Evolutionary conservation across 2,113 vertebrate species (phyloP).

Genomic region (Illadopsis cleaveri): DNA sequence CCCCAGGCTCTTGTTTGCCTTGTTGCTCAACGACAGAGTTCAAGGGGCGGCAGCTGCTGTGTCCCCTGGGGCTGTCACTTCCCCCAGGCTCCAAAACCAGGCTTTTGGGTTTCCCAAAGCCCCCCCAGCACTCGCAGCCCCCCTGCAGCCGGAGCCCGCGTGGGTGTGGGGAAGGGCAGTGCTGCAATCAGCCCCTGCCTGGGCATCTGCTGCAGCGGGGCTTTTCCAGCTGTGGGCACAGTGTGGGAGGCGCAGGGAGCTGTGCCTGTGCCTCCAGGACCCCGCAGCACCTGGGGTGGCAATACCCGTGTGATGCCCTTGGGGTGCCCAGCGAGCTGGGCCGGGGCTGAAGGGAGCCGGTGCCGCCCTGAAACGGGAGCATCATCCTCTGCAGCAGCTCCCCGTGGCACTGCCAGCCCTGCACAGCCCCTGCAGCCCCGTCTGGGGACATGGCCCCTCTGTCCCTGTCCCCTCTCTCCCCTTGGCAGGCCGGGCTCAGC

Average conservation of each 20-base stretch:
- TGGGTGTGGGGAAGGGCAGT: rapidly evolving
- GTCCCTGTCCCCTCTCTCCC: neutral
- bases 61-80: neutral
- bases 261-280: neutral
- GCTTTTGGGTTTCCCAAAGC: neutral
- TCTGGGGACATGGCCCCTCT: rapidly evolving
- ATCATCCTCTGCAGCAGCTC: rapidly evolving
- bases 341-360: neutral
- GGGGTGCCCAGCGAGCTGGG: neutral
- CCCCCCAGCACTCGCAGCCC: neutral
- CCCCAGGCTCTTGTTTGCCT: conserved; percentile 16
- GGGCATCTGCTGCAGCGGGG: rapidly evolving
- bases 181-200: neutral
- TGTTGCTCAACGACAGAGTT: neutral
- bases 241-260: neutral
- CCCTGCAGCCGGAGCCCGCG: rapidly evolving
- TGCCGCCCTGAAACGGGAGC: neutral
- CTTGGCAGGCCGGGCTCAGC: neutral
- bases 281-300: neutral
- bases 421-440: neutral
- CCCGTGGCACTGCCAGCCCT: neutral
- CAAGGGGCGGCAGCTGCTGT: neutral
- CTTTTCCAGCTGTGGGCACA: neutral
- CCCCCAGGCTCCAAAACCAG: neutral
- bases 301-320: rapidly evolving